Base-by-base conservation (phyloP, 2,113 vertebrate genomes). In the Myotis yumanensis region DNA sequence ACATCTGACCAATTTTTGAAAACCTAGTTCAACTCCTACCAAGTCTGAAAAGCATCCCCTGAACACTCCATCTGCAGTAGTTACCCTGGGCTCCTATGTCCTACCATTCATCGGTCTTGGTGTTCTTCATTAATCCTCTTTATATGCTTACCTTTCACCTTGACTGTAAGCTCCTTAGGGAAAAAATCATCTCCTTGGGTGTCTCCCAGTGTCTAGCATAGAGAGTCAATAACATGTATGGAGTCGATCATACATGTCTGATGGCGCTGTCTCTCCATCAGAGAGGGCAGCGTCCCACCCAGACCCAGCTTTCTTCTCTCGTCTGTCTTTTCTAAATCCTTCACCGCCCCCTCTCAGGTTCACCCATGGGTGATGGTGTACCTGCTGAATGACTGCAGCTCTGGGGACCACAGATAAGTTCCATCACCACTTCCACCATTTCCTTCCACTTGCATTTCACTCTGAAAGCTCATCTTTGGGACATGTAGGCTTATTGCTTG, bases 151-250 rank as follows among this genome's bases (percentile, higher is more conserved):
- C 62, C 62, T 92, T 89, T 92, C 94, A 76, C 57, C 89, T 93
- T 88, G 68, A 62, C 77, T 69, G 2, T 95, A 91, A 96, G 91
- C 88, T 94, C 43, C 91, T 96, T 77, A 86, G 59, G 32, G 37
- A 83, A 83, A 82, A 90, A 90, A 35, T 22, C 23, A 37, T 15
- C 28, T 35, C 59, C 40, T 48, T 72, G 35, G 64, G 43, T 52
- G 32, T 77, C 46, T 79, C 43, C 30, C 1, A 57, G 43, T 32
- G 8, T 93, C 43, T 71, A 89, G 76, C n/a, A 12, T 4, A 86
- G 35, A n/a, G 46, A 52, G 46, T 83, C 72, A 79, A 5, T 71
- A 37, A 54, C 32, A 32, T 5, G 17, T 18, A 5, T 20, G 10
- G 18, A 40, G 16, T 30, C 30, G 5, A 35, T 90, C 62, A 84